Percentiles rank a stretch among this genome's conserved stretches.
These are phyloP conservation scores for Phrynocephalus forsythii DNA, from an alignment of 2,797 vertebrate genomes.

Conservation along the genomic window DNA sequence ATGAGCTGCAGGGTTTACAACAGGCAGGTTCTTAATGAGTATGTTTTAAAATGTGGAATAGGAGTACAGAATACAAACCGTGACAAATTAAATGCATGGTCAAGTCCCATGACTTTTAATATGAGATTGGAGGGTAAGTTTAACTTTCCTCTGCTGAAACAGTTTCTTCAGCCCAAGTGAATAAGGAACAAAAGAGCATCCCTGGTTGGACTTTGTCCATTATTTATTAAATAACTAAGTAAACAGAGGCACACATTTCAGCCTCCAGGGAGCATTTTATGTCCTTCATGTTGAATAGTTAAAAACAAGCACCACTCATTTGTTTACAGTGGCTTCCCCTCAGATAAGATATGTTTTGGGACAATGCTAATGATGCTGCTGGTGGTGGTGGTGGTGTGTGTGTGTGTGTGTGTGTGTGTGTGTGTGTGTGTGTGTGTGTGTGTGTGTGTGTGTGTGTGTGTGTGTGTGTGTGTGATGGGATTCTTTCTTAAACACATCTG, in stretches of 20 bases:
- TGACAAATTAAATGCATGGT: neutral
- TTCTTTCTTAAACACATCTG: neutral
- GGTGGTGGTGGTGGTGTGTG: neutral
- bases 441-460: too few relatives aligned
- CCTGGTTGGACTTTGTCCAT: too few relatives aligned
- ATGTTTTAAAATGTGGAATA: slow-evolving; percentile 21
- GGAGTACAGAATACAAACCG: neutral
- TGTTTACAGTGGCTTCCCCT: too few relatives aligned
- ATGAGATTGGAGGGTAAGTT: neutral
- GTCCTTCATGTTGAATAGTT: neutral
- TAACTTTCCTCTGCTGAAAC: neutral
- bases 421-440: too few relatives aligned
- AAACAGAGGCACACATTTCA: neutral
- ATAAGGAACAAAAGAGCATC: neutral
- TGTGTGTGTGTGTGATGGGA: neutral
- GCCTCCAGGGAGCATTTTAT: neutral
- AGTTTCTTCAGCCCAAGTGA: neutral
- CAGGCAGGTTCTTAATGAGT: slow-evolving; percentile 60
- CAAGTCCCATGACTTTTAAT: neutral
- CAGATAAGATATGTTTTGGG: neutral
- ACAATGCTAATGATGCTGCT: neutral
- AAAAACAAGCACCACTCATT: neutral
- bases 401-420: too few relatives aligned
- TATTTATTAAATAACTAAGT: neutral
- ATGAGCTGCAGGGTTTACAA: slow-evolving; percentile 66